These are phyloP conservation scores for Napeogenes sylphis DNA, from an alignment of 2,888 invertebrate species.

Conservation along the genomic window DNA sequence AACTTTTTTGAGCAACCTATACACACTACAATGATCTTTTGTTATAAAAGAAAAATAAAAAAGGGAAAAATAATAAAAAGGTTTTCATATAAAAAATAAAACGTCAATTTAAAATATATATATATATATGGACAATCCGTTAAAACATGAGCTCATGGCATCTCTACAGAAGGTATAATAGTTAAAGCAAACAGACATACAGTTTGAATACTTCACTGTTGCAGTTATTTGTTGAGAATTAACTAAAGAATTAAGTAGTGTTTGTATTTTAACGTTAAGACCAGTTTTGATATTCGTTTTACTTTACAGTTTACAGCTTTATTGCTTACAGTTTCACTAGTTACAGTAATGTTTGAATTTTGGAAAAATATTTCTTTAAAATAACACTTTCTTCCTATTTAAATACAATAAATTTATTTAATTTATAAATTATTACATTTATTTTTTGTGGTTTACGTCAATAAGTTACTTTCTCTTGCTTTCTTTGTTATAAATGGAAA, in stretches of 20 bases:
- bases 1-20: no score
- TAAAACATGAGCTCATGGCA: conserved; percentile 4
- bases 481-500: conserved; percentile 2
- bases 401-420: background rate
- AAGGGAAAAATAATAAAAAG: no score
- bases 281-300: no score
- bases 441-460: no score
- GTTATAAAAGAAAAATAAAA: no score
- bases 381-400: background rate
- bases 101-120: no score
- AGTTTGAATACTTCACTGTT: background rate
- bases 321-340: background rate
- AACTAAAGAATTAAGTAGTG: conserved; percentile 4
- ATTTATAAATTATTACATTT: no score
- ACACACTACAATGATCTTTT: no score
- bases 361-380: background rate
- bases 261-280: background rate
- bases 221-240: background rate
- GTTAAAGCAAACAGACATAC: conserved; percentile 40
- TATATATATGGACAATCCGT: no score
- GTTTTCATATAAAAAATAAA: no score
- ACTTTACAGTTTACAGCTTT: conserved; percentile 1
- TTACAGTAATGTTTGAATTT: background rate
- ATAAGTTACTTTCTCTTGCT: background rate
- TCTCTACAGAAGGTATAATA: conserved; percentile 40